phyloP scores from a whole-genome alignment of 2,113 vertebrate species.

The Cyprinus carpio region DNA sequence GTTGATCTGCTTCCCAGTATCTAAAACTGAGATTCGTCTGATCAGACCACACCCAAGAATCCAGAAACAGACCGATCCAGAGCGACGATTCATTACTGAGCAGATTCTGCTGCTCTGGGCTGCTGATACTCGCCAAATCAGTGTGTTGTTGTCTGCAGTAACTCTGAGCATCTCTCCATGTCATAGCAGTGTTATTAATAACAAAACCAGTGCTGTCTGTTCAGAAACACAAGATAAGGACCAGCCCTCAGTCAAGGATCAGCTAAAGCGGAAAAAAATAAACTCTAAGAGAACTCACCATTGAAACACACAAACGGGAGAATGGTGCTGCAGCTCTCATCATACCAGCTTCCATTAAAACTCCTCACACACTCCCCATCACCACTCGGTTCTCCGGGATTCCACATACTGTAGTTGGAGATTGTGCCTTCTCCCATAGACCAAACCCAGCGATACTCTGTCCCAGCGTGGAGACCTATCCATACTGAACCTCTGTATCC shows the following conservation, averaged over 20 bases:
- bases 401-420: slow-evolving; percentile 30
- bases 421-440: neutral
- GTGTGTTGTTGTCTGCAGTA: slow-evolving; percentile 44
- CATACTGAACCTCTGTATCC: slow-evolving; percentile 31
- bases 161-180: slow-evolving; percentile 32
- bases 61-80: slow-evolving; percentile 49
- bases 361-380: neutral
- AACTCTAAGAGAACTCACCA: slow-evolving; percentile 3
- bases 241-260: neutral
- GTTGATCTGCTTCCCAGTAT: slow-evolving; percentile 15
- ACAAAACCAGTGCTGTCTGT: slow-evolving; percentile 11
- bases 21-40: neutral
- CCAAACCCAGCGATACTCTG: slow-evolving; percentile 34
- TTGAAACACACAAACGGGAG: slow-evolving; percentile 32
- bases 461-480: slow-evolving; percentile 17
- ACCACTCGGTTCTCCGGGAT: neutral
- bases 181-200: neutral
- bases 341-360: neutral
- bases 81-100: too few species aligned
- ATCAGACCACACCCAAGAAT: slow-evolving; percentile 36
- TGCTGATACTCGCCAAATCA: slow-evolving; percentile 32
- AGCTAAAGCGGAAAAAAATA: neutral
- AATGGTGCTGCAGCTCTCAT: neutral
- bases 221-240: slow-evolving; percentile 23
- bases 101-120: neutral